Base-by-base conservation (phyloP, 2,888 invertebrate species). In the Papilio elwesi region DNA sequence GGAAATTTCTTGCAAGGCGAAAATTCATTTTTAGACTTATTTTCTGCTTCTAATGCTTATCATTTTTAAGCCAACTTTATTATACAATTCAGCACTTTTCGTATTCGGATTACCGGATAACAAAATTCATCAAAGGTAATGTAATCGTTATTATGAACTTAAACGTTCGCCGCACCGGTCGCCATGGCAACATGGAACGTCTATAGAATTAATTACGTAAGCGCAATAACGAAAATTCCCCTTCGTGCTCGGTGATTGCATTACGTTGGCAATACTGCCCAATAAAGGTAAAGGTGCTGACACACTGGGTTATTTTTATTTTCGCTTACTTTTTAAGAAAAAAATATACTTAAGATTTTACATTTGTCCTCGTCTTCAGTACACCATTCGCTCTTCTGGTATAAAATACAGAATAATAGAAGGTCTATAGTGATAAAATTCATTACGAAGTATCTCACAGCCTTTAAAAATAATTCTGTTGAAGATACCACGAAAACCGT, bases 181-280 rank as follows among this genome's bases (percentile, higher is more conserved):
- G 52, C 67, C 67, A 68, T 71, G 48, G 71, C 12, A 67, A 71
- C 71, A 67, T 38, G 66, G n/a, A 15, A 47, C 62, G 16, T 51
- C 71, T 48, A 52, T 67, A 26, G 62, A 71, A 71, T 71, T 71
- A 71, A 67, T 71, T 71, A 71, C 67, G 71, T 53, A 64, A 47
- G 59, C 66, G 71, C 59, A 57, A 71, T 71, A 71, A 71, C 71
- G 53, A 71, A 71, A 67, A 67, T 53, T 68, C 59, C 65, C 71
- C 74, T 74, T 70, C 59, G 64, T 38, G 66, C 12, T 55, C n/a
- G 73, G 74, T 73, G 68, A 74, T 73, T 76, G 70, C 69, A 74
- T 73, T 73, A 71, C 70, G 63, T 73, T 73, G 74, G 72, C 73
- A 74, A 73, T 74, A 76, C 68, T 64, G 68, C 15, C 68, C 68